Evolutionary conservation across 2,113 vertebrate genomes (phyloP), one percentile per base, ranked within the genome.

Genomic region (Hippocampus comes): DNA sequence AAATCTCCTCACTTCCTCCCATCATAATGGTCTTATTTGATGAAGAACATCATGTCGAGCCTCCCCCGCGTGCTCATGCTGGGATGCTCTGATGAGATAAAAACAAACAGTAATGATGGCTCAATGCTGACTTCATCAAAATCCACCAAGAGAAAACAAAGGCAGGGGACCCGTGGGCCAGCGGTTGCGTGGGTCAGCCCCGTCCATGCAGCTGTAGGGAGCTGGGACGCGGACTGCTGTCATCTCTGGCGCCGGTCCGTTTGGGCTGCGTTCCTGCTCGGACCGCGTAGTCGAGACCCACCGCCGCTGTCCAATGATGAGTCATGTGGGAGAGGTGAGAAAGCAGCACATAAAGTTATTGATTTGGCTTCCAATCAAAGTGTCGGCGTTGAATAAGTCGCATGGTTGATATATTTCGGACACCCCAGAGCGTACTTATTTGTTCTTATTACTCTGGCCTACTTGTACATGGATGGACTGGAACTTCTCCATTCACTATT

Each of bases 111-210:
- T 84, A 79, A 88, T 88, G 79, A 81, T 81, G 81, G 82, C 80
- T 79, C 86, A 90, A 87, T 76, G 84, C 84, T 83, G 79, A 90
- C 76, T 84, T 89, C 80, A 88, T 87, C 83, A 85, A 88, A 79
- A 73, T 17, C 10, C 57, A 68, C 15, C 68, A 34, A 72, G 69
- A 79, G 76, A 85, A 89, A 89, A 87, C 85, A 82, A 71, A 66
- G 7, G 63, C 25, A 71, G 63, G 68, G 60, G 88, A 69, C 79
- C 78, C 43, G 75, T 64, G 77, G 76, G 73, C 72, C 68, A 66
- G 73, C 15, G 74, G 64, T 66, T 68, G 48, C 72, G 67, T 78
- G 67, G 74, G 74, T 84, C 41, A 67, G 73, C 63, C 68, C 27
- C 6, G 59, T 34, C 59, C 64, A 20, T 75, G 72, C 89, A 90